Evolutionary conservation across 2,888 invertebrate genomes (phyloP), one percentile per base, ranked within the genome.

Genomic region (Rotaria sp.): DNA sequence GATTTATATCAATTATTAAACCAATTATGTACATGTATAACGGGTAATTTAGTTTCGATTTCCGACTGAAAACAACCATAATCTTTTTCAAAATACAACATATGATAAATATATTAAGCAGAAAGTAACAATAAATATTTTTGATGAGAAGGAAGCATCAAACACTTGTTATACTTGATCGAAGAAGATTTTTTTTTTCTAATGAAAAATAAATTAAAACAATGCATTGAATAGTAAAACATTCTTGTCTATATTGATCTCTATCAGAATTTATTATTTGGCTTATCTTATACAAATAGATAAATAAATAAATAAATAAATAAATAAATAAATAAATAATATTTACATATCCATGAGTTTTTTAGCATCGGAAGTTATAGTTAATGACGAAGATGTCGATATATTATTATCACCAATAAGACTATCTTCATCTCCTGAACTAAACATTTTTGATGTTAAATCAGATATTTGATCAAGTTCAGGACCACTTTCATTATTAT

Each of bases 381-480:
- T 80, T 45, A 45, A 45, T 80, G 45, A 45, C n/a, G 45, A 80
- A 41, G 26, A 38, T 80, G 80, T 45, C 24, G 41, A 41, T 38
- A 45, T 80, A 80, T 45, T 45, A 8, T 26, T 45, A 45, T 45
- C 45, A 80, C 18, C 30, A 35, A 67, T 35, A 35, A 30, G 30
- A 67, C 26, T 26, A 41, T 80, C 80, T n/a, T 80, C 45, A 45
- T 80, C 45, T 3, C 2, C 45, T 45, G 41, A 45, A 45, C 45
- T 80, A 45, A 80, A 80, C 15, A 80, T 45, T 80, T 80, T 80
- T 26, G 80, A 45, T 26, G 80, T n/a, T 45, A 80, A 45, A 80
- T 80, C n/a, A 13, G 45, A 45, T 41, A 80, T 80, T n/a, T 80
- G 38, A 80, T 80, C 80, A 26, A 80, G 45, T n/a, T 80, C 80